These are phyloP conservation scores for Gadus chalcogrammus DNA, from an alignment of 2,113 vertebrate species.

Conservation along the genomic window DNA sequence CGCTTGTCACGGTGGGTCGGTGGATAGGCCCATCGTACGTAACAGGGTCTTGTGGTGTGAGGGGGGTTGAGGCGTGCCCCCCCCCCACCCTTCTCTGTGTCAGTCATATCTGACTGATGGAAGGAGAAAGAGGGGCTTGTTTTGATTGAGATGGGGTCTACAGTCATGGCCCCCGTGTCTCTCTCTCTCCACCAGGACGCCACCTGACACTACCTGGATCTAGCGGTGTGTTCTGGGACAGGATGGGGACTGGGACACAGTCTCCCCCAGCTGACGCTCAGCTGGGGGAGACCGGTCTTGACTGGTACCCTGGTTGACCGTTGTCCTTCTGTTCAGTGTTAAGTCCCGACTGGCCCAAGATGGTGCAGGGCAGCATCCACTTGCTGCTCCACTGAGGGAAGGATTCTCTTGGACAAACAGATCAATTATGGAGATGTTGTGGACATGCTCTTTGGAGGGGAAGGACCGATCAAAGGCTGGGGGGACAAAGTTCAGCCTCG, in stretches of 20 bases:
- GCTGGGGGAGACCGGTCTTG: too few relatives aligned
- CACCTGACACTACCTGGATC: too few relatives aligned
- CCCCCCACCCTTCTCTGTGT: too few relatives aligned
- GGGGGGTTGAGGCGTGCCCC: neutral
- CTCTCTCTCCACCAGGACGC: too few relatives aligned
- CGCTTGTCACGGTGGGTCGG: constrained; percentile 60
- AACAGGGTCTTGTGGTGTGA: constrained; percentile 44
- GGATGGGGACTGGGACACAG: too few relatives aligned
- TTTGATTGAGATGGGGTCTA: neutral
- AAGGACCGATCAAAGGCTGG: constrained; percentile 46
- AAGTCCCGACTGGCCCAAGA: constrained; percentile 39
- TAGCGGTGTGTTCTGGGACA: too few relatives aligned
- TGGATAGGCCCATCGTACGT: constrained; percentile 37
- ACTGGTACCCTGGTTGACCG: too few relatives aligned
- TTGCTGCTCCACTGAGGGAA: constrained; percentile 29
- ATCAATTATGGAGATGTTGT: constrained; percentile 57
- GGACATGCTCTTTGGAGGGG: constrained; percentile 40
- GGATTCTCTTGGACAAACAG: constrained; percentile 31
- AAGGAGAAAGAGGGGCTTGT: neutral
- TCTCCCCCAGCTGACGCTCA: too few relatives aligned
- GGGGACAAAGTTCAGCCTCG: constrained; percentile 14
- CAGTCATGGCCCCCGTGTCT: too few relatives aligned
- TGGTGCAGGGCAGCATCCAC: constrained; percentile 35
- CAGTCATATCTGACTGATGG: too few relatives aligned
- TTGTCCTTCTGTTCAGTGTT: too few relatives aligned